A percentile compares a stretch with the other conserved stretches of the same genome.
Evolutionary conservation across 2,113 vertebrate species (phyloP).

Genomic region (Pachyramphus minor): DNA sequence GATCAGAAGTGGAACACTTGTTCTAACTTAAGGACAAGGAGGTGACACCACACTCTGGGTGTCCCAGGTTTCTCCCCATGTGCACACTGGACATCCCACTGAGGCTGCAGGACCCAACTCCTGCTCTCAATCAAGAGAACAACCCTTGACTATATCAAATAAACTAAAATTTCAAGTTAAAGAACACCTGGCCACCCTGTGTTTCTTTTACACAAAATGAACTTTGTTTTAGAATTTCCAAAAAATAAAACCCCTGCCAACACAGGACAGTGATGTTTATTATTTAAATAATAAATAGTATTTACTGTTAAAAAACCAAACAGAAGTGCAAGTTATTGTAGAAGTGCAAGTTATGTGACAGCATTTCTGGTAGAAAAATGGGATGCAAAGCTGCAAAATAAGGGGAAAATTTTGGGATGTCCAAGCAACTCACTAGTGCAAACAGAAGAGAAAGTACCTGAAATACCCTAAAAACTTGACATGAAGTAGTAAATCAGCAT

Average conservation of each 20-base stretch:
- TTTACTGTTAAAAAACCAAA: neutral
- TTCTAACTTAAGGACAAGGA: neutral
- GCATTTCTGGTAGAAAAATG: neutral
- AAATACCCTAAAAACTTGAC: neutral
- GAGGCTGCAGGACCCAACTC: neutral
- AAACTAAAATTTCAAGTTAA: neutral
- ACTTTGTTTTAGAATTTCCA: neutral
- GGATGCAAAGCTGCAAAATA: neutral
- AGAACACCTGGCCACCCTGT: neutral
- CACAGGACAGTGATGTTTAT: neutral
- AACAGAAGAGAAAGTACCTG: neutral
- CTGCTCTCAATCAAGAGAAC: neutral
- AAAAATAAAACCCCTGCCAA: neutral
- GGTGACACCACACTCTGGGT: rapidly evolving
- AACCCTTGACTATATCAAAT: neutral
- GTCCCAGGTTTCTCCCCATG: neutral
- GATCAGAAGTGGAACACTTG: rapidly evolving
- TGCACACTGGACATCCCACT: neutral
- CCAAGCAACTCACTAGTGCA: neutral
- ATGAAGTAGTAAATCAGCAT: neutral
- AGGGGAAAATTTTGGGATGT: neutral
- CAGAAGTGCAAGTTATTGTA: neutral
- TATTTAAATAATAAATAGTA: neutral
- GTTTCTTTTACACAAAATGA: rapidly evolving
- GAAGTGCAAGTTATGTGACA: neutral